These are phyloP conservation scores for Lithodes maja DNA, from an alignment of 2,888 invertebrate genomes.

Conservation along the genomic window DNA sequence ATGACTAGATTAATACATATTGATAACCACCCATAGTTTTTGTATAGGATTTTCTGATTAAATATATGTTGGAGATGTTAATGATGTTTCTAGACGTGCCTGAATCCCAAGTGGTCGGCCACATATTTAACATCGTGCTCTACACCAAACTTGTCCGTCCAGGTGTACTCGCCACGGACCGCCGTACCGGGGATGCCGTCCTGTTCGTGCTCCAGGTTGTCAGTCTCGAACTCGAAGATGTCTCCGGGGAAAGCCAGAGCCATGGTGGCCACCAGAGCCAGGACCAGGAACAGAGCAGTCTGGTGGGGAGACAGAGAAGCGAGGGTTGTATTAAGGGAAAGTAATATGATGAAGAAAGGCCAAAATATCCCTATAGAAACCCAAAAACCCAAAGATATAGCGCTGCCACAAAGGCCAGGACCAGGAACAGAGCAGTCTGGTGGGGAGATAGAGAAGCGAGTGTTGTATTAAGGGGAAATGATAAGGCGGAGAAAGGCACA, in stretches of 20 bases:
- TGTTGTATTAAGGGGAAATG: no score
- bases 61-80: no score
- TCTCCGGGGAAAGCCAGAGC: constrained; percentile 21
- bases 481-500: no score
- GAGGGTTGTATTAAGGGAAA: background rate
- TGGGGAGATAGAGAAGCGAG: no score
- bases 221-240: constrained; percentile 29
- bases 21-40: no score
- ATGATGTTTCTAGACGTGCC: constrained; percentile 28
- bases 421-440: no score
- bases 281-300: constrained; percentile 7
- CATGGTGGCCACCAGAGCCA: constrained; percentile 25
- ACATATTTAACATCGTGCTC: constrained; percentile 60
- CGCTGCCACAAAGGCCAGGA: no score
- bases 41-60: no score
- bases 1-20: no score
- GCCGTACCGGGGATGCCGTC: constrained; percentile 50
- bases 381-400: background rate
- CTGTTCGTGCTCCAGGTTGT: constrained; percentile 36
- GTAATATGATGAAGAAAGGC: background rate
- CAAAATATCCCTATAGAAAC: background rate
- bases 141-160: constrained; percentile 51
- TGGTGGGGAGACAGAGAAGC: background rate
- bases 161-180: constrained; percentile 67
- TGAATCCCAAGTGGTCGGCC: constrained; percentile 61